A percentile compares a stretch with the other conserved stretches of the same genome.
Conservation (phyloP, 2,797 vertebrate genomes). For the Anomalospiza imberbis region DNA sequence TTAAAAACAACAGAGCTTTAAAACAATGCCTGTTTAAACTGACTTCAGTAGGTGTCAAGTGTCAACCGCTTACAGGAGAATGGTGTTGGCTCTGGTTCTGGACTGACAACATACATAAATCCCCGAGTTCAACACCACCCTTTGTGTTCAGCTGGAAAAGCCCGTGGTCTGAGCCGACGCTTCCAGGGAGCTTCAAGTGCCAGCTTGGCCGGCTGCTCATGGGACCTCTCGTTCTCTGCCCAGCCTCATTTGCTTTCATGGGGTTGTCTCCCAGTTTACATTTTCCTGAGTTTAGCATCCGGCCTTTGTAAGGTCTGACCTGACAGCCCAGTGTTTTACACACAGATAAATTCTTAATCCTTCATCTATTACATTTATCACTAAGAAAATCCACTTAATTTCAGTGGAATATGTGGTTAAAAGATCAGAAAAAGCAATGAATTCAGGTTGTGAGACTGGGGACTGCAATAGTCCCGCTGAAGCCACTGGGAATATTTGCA, state of each 20-base stretch:
- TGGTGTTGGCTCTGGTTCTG: slow-evolving; percentile 21
- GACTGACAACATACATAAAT: not conserved
- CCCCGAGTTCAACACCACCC: not conserved
- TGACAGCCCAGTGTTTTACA: not conserved
- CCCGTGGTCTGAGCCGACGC: not conserved
- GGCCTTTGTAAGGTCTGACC: not conserved
- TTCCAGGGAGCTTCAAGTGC: not conserved
- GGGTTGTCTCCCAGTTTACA: not conserved
- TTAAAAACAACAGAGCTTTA: slow-evolving; percentile 12
- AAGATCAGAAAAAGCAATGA: not conserved
- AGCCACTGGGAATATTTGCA: not conserved
- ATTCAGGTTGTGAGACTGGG: not conserved
- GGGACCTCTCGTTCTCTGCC: not conserved
- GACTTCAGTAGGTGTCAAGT: slow-evolving; percentile 18
- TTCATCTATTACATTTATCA: not conserved
- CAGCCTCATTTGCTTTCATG: not conserved
- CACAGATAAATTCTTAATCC: not conserved
- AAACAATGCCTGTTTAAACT: slow-evolving; percentile 42
- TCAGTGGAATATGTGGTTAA: not conserved
- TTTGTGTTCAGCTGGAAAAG: not conserved
- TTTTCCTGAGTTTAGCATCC: not conserved
- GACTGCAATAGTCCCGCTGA: not conserved
- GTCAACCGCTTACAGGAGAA: slow-evolving; percentile 13
- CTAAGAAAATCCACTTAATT: not conserved
- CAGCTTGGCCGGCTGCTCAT: not conserved